Evolutionary conservation across 2,888 invertebrate genomes (phyloP).

Genomic region (Neelides folsomi): DNA sequence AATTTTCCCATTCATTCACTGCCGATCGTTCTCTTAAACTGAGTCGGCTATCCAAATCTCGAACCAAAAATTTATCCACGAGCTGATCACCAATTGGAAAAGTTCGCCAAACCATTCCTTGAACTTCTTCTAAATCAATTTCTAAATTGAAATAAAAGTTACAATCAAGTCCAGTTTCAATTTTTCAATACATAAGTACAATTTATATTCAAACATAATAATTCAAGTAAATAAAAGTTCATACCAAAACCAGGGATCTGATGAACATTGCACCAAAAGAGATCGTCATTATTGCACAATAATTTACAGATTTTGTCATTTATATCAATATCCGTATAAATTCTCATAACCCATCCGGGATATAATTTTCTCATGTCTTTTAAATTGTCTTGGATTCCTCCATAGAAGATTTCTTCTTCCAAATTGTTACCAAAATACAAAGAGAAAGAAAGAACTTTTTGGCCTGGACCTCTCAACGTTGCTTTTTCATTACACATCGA

Average conservation of each 20-base stretch:
- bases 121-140: neutral
- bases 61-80: slow-evolving; percentile 1
- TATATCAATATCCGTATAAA: neutral
- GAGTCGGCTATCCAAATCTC: slow-evolving; percentile 5
- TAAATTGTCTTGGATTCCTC: too few species aligned
- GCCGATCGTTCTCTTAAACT: slow-evolving; percentile 5
- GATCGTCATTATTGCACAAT: neutral
- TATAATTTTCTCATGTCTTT: too few species aligned
- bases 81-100: slow-evolving; percentile 7
- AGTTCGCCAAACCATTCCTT: slow-evolving; percentile 6
- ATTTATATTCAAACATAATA: too few species aligned
- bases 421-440: too few species aligned
- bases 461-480: too few species aligned
- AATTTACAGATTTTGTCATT: neutral
- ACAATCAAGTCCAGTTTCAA: too few species aligned
- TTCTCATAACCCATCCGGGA: neutral
- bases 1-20: slow-evolving; percentile 8
- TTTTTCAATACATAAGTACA: too few species aligned
- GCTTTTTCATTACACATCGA: too few species aligned
- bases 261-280: neutral
- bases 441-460: too few species aligned
- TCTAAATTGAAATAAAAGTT: too few species aligned
- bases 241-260: neutral
- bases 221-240: too few species aligned
- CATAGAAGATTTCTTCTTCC: too few species aligned